Conservation (phyloP, 1,140 invertebrate species). For the Drosophila simulans region DNA sequence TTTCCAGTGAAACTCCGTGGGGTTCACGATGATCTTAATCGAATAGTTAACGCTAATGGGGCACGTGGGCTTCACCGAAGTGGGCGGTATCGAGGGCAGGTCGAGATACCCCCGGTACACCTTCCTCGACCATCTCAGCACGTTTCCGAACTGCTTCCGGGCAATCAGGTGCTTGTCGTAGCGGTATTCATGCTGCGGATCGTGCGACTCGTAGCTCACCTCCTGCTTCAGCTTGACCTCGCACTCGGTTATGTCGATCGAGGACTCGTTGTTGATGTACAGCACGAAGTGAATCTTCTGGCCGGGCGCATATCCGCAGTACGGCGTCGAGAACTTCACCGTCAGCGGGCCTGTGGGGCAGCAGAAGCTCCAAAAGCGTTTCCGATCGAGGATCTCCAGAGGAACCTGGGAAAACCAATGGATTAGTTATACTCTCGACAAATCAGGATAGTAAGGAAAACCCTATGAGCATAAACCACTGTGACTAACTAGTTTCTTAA, state of each 20-base stretch:
- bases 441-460: neutral
- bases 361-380: conserved; percentile 84
- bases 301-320: conserved; percentile 82
- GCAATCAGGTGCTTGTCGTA: conserved; percentile 86
- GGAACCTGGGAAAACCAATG: conserved; percentile 83
- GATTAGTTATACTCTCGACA: neutral
- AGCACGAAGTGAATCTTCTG: conserved; percentile 81
- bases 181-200: conserved; percentile 86
- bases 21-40: conserved; percentile 86
- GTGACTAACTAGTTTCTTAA: too few species aligned
- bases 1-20: conserved; percentile 85
- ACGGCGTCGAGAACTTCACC: conserved; percentile 81
- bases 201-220: conserved; percentile 85
- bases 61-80: conserved; percentile 89
- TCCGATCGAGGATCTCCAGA: conserved; percentile 86
- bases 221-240: conserved; percentile 85
- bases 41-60: conserved; percentile 90
- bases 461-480: too few species aligned
- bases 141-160: conserved; percentile 86
- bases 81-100: conserved; percentile 89
- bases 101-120: conserved; percentile 85
- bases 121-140: conserved; percentile 85
- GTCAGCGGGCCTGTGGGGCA: conserved; percentile 79
- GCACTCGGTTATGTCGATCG: conserved; percentile 85
- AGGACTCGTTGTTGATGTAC: conserved; percentile 85